Evolutionary conservation across 2,888 invertebrate species (phyloP).

Genomic region (Tridacna gigas): DNA sequence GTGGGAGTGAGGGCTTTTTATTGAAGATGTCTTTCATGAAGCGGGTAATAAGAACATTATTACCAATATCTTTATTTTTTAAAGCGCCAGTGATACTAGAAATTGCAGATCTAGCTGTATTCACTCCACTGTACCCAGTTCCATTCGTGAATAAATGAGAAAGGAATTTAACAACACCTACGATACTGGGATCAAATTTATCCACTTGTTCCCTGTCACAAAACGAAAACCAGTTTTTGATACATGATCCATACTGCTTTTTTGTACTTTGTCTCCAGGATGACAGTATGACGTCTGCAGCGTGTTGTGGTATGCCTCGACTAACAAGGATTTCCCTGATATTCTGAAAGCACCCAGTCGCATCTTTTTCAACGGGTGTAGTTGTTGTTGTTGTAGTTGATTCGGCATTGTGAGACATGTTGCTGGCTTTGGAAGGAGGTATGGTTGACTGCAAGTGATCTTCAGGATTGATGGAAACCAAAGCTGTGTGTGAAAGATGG

Average conservation of each 20-base stretch:
- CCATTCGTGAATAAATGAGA: constrained; percentile 15
- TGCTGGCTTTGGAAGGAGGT: constrained; percentile 1
- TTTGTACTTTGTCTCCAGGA: constrained; percentile 22
- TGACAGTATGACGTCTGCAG: constrained; percentile 1
- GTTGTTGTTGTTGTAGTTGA: neutral
- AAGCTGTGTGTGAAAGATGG: constrained; percentile 9
- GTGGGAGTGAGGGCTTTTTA: constrained; percentile 40
- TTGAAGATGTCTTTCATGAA: constrained; percentile 41
- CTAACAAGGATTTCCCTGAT: constrained; percentile 25
- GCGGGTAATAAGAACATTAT: constrained; percentile 32
- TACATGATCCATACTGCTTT: constrained; percentile 38
- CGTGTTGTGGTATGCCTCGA: constrained; percentile 12
- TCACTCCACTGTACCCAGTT: constrained; percentile 25
- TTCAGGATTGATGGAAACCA: constrained; percentile 14
- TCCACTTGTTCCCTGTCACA: constrained; percentile 36
- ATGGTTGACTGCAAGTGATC: neutral
- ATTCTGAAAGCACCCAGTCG: constrained; percentile 3
- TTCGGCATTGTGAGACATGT: neutral
- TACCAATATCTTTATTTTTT: constrained; percentile 21
- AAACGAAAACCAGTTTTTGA: constrained; percentile 52
- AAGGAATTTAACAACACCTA: constrained; percentile 33
- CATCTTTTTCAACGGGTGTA: constrained; percentile 12
- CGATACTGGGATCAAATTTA: constrained; percentile 43
- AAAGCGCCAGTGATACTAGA: constrained; percentile 12
- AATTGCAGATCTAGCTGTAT: constrained; percentile 33